A percentile compares a stretch with the other conserved stretches of the same genome.
These are phyloP conservation scores for Drosophila carrolli DNA, from an alignment of 1,140 invertebrate species.

Conservation along the genomic window DNA sequence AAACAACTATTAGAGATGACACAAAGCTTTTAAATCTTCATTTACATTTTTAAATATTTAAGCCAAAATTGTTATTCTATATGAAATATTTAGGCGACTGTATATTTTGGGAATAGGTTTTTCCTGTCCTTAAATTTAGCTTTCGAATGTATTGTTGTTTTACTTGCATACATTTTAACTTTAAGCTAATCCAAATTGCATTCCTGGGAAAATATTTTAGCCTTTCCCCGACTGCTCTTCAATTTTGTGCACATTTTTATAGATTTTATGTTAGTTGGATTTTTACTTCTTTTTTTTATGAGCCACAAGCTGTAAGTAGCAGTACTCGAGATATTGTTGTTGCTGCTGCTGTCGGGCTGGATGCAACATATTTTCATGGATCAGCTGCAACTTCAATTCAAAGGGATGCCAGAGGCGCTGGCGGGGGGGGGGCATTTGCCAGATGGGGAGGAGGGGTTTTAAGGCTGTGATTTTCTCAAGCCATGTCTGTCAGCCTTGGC, in stretches of 20 bases:
- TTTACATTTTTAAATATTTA: too few species aligned
- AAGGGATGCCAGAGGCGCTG: conserved; percentile 42
- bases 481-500: conserved; percentile 41
- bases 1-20: too few species aligned
- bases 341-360: conserved; percentile 42
- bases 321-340: conserved; percentile 59
- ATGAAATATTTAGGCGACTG: too few species aligned
- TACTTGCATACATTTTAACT: not conserved
- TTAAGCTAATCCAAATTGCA: conserved; percentile 49
- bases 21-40: too few species aligned
- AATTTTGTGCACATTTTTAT: conserved; percentile 53
- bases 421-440: not conserved
- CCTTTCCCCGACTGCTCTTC: conserved; percentile 25
- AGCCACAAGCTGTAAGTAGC: conserved; percentile 67
- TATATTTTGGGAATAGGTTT: too few species aligned
- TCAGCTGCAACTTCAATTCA: conserved; percentile 79
- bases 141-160: not conserved
- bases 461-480: conserved; percentile 67
- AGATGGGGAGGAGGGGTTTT: not conserved
- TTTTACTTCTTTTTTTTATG: conserved; percentile 37
- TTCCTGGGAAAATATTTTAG: conserved; percentile 39
- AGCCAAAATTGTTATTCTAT: too few species aligned
- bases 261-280: conserved; percentile 52
- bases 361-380: conserved; percentile 82
- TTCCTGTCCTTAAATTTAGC: too few species aligned